Evolutionary conservation across 2,113 vertebrate species (phyloP), one percentile per base, ranked within the genome.

Genomic region (Cyphomyrus discorhynchus): DNA sequence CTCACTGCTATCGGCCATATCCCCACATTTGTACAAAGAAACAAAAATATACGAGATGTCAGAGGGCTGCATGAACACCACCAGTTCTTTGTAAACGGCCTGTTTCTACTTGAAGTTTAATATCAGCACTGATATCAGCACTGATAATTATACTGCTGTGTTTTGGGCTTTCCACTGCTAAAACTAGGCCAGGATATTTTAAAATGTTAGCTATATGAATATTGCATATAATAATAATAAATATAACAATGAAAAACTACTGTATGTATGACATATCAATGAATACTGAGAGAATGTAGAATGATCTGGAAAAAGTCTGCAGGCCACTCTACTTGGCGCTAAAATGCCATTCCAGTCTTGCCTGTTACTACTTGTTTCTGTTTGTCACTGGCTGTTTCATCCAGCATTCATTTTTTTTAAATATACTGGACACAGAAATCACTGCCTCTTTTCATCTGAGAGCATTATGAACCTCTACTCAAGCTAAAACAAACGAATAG

Each of bases 401-500:
- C 70, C 31, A 49, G n/a, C 19, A 83, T 42, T 80, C 3, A 27
- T 31, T 80, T 80, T 42, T 42, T 19, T 0, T 1, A 86, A 49
- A 86, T 31, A 52, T 27, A 86, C 50, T 82, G 66, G 31, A 31
- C 45, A 21, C 10, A 45, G 24, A 35, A 62, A 56, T 85, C 80
- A 47, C 39, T 84, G 80, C 58, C 52, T 84, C 88, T 84, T 84
- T 84, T 89, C 77, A 84, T 84, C 82, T 58, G 62, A 66, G 74
- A 77, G 42, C n/a, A 45, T 35, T 39, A 58, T 45, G 77, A 35
- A 83, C 39, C 31, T 89, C 77, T 84, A 47, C 39, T 85, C 77
- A 52, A 80, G 49, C 42, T 5, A 62, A 85, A 89, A 89, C 27
- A 84, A 84, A 89, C 31, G 17, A 47, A 82, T 47, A 92, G 90